Conservation (phyloP, 2,888 invertebrate genomes). For the Leptinotarsa haldemani region DNA sequence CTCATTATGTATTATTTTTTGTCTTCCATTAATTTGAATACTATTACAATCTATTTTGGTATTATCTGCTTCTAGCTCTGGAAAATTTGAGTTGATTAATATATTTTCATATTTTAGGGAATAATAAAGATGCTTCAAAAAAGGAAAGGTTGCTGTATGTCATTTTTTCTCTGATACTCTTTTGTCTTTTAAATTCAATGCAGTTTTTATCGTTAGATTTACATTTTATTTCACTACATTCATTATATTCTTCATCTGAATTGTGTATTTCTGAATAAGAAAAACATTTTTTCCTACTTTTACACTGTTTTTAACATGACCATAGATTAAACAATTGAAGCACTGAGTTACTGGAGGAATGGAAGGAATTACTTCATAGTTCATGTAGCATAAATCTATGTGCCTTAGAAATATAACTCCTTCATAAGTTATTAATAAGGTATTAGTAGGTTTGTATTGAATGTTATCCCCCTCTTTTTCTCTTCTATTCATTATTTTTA, state of each 20-base stretch:
- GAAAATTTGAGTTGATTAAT: neutral
- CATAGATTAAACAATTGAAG: neutral
- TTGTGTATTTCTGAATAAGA: neutral
- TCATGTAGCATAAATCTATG: too few species aligned
- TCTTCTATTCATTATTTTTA: neutral
- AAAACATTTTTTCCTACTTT: neutral
- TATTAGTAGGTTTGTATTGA: too few species aligned
- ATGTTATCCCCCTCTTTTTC: neutral
- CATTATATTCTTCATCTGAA: too few species aligned
- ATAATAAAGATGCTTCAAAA: too few species aligned
- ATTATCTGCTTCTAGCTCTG: neutral
- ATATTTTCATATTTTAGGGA: neutral
- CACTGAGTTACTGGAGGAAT: too few species aligned
- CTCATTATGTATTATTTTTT: too few species aligned
- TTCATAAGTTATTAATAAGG: too few species aligned
- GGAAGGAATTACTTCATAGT: too few species aligned
- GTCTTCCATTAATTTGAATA: neutral
- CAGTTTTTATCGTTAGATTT: neutral
- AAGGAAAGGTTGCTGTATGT: neutral
- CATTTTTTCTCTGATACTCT: neutral
- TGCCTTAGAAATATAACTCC: too few species aligned
- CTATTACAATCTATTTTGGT: neutral
- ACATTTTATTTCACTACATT: neutral
- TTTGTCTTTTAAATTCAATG: neutral
- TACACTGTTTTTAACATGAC: slow-evolving; percentile 2